Evolutionary conservation across 2,113 vertebrate species (phyloP).

Genomic region (Campylomormyrus tamandua): DNA sequence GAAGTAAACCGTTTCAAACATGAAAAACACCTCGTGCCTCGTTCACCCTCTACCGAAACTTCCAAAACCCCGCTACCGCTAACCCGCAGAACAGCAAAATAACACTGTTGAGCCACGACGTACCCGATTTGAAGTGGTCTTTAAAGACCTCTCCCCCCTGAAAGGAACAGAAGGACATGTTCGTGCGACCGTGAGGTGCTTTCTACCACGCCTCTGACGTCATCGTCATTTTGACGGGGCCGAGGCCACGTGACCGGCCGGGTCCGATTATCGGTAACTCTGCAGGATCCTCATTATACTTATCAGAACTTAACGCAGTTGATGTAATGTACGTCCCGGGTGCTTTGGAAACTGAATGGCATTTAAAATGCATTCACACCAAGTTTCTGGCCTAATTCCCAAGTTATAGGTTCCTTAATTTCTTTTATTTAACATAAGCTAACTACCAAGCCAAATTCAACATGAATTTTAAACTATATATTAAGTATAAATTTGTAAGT

Average conservation of each 20-base stretch:
- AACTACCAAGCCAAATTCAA: neutral
- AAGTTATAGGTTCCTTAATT: neutral
- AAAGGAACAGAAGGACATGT: slow-evolving; percentile 83
- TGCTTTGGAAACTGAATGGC: neutral
- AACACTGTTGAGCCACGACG: neutral
- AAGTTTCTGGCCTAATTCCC: neutral
- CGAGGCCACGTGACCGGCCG: neutral
- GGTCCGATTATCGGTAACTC: neutral
- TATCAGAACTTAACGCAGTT: neutral
- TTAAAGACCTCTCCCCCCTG: slow-evolving; percentile 69
- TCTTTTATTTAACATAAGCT: neutral
- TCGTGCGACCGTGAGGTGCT: neutral
- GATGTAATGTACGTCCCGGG: neutral
- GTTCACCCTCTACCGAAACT: neutral
- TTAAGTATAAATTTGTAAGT: neutral
- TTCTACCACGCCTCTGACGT: neutral
- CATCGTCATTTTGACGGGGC: neutral
- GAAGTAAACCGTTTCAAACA: neutral
- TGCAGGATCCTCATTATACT: neutral
- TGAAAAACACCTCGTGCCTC: neutral
- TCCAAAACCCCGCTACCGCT: neutral
- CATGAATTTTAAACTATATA: neutral
- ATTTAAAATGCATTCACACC: neutral
- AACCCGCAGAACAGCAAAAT: neutral
- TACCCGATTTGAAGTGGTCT: slow-evolving; percentile 79